Conservation (phyloP, 2,797 vertebrate species). For the Onychomys arenicola region DNA sequence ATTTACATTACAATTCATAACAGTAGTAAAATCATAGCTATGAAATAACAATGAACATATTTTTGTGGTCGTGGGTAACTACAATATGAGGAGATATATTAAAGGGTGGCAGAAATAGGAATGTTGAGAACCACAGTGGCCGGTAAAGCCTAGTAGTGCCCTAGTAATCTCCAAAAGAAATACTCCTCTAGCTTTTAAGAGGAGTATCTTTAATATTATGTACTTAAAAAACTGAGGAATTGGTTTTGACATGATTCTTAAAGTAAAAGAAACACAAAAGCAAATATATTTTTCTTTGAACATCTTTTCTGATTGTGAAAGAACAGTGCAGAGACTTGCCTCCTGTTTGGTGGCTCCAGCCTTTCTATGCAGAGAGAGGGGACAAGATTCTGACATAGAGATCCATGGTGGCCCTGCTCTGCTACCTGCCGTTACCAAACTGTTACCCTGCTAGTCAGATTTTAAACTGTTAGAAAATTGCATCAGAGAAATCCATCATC, state of each 20-base stretch:
- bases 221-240: background rate
- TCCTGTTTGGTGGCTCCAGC: background rate
- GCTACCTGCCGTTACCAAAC: background rate
- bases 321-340: background rate
- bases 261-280: background rate
- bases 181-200: background rate
- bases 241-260: constrained; percentile 28
- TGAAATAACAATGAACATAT: background rate
- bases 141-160: background rate
- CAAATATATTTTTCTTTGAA: background rate
- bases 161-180: constrained; percentile 24
- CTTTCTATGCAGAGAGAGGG: background rate
- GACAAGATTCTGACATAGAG: background rate
- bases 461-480: constrained; percentile 17
- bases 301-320: background rate
- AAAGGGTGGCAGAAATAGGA: background rate
- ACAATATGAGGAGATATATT: background rate
- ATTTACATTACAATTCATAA: background rate
- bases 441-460: background rate
- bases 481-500: background rate
- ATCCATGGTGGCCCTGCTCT: background rate
- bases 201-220: constrained; percentile 28
- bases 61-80: background rate
- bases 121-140: background rate
- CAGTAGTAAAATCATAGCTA: background rate